A percentile compares a stretch with the other conserved stretches of the same genome.
Evolutionary conservation across 2,888 invertebrate genomes (phyloP).

Genomic region (Volucella inflata): DNA sequence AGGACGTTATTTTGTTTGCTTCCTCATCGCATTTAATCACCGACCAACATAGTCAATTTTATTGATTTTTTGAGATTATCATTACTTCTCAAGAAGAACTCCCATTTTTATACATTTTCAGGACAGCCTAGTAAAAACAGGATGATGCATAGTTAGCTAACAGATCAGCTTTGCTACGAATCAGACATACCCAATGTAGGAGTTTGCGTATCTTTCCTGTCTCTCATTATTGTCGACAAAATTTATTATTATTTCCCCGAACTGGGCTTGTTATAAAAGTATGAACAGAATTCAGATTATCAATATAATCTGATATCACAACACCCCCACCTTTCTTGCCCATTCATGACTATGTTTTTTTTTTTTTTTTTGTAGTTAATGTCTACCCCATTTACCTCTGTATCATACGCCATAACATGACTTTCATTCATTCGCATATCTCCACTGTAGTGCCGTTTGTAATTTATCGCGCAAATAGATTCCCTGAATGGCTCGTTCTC

Average conservation of each 20-base stretch:
- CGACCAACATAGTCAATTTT: too few relatives aligned
- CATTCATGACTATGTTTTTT: slow-evolving; percentile 11
- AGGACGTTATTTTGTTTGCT: too few relatives aligned
- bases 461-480: not conserved
- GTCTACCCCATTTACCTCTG: not conserved
- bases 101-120: too few relatives aligned
- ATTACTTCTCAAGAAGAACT: too few relatives aligned
- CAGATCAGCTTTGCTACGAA: too few relatives aligned
- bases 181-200: not conserved
- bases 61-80: too few relatives aligned
- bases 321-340: too few relatives aligned
- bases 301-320: slow-evolving; percentile 20
- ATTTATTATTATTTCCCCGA: slow-evolving; percentile 28
- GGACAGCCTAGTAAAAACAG: too few relatives aligned
- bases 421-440: slow-evolving; percentile 5
- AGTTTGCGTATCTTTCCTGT: slow-evolving; percentile 2
- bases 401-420: slow-evolving; percentile 2
- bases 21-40: too few relatives aligned
- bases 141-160: too few relatives aligned
- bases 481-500: slow-evolving; percentile 47
- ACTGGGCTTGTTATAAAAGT: slow-evolving; percentile 10
- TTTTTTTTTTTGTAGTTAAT: slow-evolving; percentile 8
- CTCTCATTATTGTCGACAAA: slow-evolving; percentile 12
- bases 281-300: slow-evolving; percentile 27
- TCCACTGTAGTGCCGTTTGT: not conserved